A percentile compares a stretch with the other conserved stretches of the same genome.
These are phyloP conservation scores for Tenebrosternarchus preto DNA, from an alignment of 2,113 vertebrate species.

Conservation along the genomic window DNA sequence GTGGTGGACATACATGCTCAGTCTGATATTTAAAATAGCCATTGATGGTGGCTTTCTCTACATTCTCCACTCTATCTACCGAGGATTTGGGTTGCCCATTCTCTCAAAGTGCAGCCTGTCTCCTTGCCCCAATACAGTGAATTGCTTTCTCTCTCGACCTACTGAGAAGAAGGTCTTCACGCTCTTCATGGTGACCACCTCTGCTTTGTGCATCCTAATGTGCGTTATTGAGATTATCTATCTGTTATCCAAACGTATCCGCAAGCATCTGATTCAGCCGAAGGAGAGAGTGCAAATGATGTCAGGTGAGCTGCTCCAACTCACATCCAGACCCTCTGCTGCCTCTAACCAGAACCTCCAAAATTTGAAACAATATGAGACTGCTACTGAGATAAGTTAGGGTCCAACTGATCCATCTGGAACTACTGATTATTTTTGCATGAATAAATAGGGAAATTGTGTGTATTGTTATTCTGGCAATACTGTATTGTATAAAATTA, in stretches of 20 bases:
- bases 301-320: background rate
- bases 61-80: constrained; percentile 80
- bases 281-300: background rate
- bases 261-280: constrained; percentile 54
- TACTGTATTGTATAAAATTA: background rate
- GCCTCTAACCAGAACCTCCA: constrained; percentile 61
- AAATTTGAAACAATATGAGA: constrained; percentile 51
- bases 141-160: constrained; percentile 89
- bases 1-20: constrained; percentile 93
- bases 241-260: constrained; percentile 78
- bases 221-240: constrained; percentile 85
- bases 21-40: constrained; percentile 83
- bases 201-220: constrained; percentile 81
- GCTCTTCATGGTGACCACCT: constrained; percentile 86
- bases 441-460: background rate
- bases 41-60: constrained; percentile 86
- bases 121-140: constrained; percentile 87
- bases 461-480: too few relatives aligned
- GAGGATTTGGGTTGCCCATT: constrained; percentile 79
- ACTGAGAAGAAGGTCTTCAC: constrained; percentile 95
- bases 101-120: constrained; percentile 78
- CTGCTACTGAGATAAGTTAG: background rate
- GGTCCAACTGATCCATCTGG: background rate
- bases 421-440: background rate
- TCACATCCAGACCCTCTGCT: constrained; percentile 53